Percentiles rank a stretch among this genome's conserved stretches.
phyloP scores from a whole-genome alignment of 64 coral and sea anemone species.

The Stichodactyla mertensii region DNA sequence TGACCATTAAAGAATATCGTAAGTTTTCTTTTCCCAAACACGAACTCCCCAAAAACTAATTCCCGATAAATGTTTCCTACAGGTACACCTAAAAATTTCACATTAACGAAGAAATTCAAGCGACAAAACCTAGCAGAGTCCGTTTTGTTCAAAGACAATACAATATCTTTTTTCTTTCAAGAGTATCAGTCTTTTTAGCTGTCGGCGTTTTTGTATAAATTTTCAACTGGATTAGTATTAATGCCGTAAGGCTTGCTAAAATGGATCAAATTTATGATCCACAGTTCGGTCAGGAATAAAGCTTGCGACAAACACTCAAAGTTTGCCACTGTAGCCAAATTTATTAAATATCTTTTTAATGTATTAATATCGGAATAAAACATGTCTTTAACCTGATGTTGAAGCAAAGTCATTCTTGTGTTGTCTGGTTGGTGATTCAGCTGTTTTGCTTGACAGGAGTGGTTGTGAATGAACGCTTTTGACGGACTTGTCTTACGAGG shows the following conservation, averaged over 20 bases:
- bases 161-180: not conserved
- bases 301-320: not conserved
- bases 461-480: not conserved
- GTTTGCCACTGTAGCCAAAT: not conserved
- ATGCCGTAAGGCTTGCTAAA: too few species aligned
- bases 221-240: not conserved
- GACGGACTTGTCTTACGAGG: not conserved
- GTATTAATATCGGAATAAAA: not conserved
- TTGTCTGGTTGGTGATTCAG: slow-evolving; percentile 1
- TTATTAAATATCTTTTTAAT: not conserved
- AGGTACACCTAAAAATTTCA: not conserved
- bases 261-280: not conserved
- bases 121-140: not conserved
- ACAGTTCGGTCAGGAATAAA: too few species aligned
- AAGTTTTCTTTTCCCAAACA: not conserved
- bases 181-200: not conserved
- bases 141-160: not conserved
- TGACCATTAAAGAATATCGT: not conserved
- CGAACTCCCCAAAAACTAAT: not conserved
- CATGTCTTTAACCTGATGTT: not conserved
- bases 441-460: not conserved
- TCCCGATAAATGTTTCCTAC: not conserved
- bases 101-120: not conserved
- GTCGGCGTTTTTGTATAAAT: not conserved
- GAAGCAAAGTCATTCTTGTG: not conserved